Evolutionary conservation across 2,113 vertebrate genomes (phyloP).

Genomic region (Labeo rohita): DNA sequence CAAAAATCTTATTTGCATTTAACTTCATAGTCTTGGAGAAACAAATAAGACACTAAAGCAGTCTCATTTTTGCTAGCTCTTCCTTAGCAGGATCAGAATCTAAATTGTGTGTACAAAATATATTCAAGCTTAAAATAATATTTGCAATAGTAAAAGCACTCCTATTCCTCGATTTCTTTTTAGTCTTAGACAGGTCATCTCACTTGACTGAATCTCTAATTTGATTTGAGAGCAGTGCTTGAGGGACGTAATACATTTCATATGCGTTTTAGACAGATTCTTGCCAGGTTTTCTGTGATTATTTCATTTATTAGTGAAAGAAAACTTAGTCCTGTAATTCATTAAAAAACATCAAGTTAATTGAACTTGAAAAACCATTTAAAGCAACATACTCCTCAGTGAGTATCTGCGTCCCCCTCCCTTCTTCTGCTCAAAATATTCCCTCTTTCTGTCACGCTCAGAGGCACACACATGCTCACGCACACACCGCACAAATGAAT

Average conservation of each 20-base stretch:
- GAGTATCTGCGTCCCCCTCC: not conserved
- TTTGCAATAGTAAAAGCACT: not conserved
- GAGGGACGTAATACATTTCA: not conserved
- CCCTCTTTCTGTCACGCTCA: slow-evolving; percentile 25
- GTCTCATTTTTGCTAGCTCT: not conserved
- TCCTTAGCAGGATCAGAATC: not conserved
- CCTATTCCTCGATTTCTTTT: slow-evolving; percentile 12
- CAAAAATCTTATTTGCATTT: not conserved
- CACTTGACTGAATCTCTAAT: slow-evolving; percentile 15
- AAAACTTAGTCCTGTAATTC: slow-evolving; percentile 10
- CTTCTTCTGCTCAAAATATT: slow-evolving; percentile 4
- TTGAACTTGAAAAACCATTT: slow-evolving; percentile 39
- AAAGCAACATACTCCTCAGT: slow-evolving; percentile 27
- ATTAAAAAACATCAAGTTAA: slow-evolving; percentile 15
- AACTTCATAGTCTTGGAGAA: not conserved
- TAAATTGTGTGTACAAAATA: not conserved
- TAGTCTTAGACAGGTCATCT: slow-evolving; percentile 14
- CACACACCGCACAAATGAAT: slow-evolving; percentile 26
- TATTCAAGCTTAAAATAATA: not conserved
- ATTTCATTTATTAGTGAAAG: slow-evolving; percentile 13
- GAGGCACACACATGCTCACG: slow-evolving; percentile 31
- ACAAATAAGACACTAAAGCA: not conserved
- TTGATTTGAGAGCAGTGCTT: slow-evolving; percentile 12
- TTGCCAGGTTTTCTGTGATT: not conserved
- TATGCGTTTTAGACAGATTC: not conserved